Percentiles rank a stretch among this genome's conserved stretches.
Evolutionary conservation across 53 echinoderm and acorn worm species (phyloP).

Genomic region (Stichopus horrens): DNA sequence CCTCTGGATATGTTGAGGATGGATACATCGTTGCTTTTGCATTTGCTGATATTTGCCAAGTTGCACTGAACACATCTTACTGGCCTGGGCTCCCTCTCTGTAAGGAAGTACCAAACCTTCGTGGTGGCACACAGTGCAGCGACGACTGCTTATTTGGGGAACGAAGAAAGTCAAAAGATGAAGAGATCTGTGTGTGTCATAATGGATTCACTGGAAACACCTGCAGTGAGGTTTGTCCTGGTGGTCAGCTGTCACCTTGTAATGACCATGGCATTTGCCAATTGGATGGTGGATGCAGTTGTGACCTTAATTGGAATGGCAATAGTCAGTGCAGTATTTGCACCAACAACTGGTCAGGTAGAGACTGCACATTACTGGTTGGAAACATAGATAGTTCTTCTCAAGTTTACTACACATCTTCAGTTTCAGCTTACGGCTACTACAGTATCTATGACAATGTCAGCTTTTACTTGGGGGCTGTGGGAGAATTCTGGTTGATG

Average conservation of each 20-base stretch:
- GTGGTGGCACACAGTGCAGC: conserved; percentile 75
- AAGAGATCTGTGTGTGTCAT: conserved; percentile 62
- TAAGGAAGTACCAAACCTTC: conserved; percentile 59
- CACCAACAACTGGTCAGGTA: conserved; percentile 67
- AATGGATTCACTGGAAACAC: conserved; percentile 68
- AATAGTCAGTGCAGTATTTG: conserved; percentile 63
- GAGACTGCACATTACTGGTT: conserved; percentile 68
- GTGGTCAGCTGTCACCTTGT: conserved; percentile 67
- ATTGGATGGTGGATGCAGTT: conserved; percentile 58
- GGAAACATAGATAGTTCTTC: not conserved
- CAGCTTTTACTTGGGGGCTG: conserved; percentile 65
- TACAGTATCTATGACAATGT: conserved; percentile 81
- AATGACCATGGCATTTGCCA: conserved; percentile 65
- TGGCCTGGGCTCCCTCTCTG: conserved; percentile 85
- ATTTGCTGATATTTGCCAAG: conserved; percentile 82
- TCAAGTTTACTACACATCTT: conserved; percentile 44
- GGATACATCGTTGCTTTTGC: conserved; percentile 80
- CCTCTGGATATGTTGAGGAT: conserved; percentile 44
- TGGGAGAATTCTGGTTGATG: conserved; percentile 80
- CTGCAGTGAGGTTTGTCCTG: conserved; percentile 74
- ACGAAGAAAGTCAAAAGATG: not conserved
- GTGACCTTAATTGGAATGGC: conserved; percentile 86
- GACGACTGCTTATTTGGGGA: conserved; percentile 74
- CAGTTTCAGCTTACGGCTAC: conserved; percentile 62
- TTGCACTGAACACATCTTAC: conserved; percentile 57